Evolutionary conservation across 2,113 vertebrate species (phyloP), one percentile per base, ranked within the genome.

Genomic region (Numenius arquata): DNA sequence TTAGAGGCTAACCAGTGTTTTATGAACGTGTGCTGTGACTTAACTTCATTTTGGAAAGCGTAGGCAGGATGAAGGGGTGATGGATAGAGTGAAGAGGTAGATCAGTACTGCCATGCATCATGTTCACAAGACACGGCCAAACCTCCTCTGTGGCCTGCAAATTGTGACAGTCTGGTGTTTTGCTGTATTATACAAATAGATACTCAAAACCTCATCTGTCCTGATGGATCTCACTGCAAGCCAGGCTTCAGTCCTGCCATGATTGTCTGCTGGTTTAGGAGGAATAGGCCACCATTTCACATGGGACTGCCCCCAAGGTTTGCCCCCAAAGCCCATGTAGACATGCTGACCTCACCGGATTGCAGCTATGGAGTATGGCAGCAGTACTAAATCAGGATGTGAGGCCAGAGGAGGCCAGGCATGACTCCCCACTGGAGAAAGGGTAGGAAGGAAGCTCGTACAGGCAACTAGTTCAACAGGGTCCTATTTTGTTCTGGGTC

Each of bases 81-180:
- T 50, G 16, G 19, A 12, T 6, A 59, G 32, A 76, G 9, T 65
- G 53, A 80, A 92, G 16, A 23, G 11, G 20, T 67, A 56, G 45
- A 47, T 79, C 7, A 1, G 18, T 65, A 40, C n/a, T 70, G 12
- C 23, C 1, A 0, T 30, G 23, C 8, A 43, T 47, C 32, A 12
- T 7, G 32, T 73, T 66, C 36, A 58, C 11, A 41, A 71, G 30
- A 65, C 25, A 56, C 22, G 19, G 27, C 26, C 67, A 86, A 36
- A 72, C 8, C 36, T 88, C 21, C 23, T 83, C 48, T 73, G 58
- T 52, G 45, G 30, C 11, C 48, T 56, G 21, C 53, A 61, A 32
- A 17, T 34, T 75, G 27, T 86, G 19, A 40, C 62, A 59, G 34
- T 40, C 80, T 65, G 40, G 23, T 73, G 2, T 73, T 80, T 66